A percentile compares a stretch with the other conserved stretches of the same genome.
These are phyloP conservation scores for Eledona agricola DNA, from an alignment of 2,888 invertebrate species.

Conservation along the genomic window DNA sequence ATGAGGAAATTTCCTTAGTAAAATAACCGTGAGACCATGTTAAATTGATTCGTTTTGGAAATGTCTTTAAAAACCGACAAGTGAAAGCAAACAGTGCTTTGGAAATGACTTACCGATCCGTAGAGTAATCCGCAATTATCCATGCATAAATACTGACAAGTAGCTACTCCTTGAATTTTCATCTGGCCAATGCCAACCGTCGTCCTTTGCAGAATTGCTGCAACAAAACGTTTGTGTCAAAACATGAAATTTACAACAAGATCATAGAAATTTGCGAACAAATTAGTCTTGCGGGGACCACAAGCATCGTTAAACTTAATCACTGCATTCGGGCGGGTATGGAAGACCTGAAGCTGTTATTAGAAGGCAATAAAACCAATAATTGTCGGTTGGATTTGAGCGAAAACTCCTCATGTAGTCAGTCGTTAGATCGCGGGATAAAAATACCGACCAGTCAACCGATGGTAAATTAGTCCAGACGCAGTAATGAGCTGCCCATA, in stretches of 20 bases:
- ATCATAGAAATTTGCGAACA: constrained; percentile 3
- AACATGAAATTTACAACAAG: constrained; percentile 5
- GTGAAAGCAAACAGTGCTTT: constrained; percentile 16
- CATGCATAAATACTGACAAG: constrained; percentile 90
- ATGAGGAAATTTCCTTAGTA: no score
- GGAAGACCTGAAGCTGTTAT: constrained; percentile 12
- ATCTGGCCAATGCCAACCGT: constrained; percentile 81
- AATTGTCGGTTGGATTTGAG: constrained; percentile 18
- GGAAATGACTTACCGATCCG: constrained; percentile 79
- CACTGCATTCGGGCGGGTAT: no score
- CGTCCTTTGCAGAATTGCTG: constrained; percentile 76
- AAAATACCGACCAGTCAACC: constrained; percentile 1
- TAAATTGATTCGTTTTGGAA: constrained; percentile 22
- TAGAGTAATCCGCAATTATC: constrained; percentile 86
- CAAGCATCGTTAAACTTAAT: constrained; percentile 1
- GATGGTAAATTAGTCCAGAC: constrained; percentile 7
- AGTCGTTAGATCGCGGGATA: constrained; percentile 11
- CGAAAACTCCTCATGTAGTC: constrained; percentile 13
- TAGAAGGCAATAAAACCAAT: constrained; percentile 25
- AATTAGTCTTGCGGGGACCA: neutral
- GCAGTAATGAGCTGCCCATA: neutral
- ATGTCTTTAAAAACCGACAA: constrained; percentile 10
- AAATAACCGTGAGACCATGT: constrained; percentile 15
- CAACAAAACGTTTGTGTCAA: constrained; percentile 57
- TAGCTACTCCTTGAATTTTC: constrained; percentile 87